phyloP scores from a whole-genome alignment of 2,797 vertebrate species.

The Hippoglossus hippoglossus region DNA sequence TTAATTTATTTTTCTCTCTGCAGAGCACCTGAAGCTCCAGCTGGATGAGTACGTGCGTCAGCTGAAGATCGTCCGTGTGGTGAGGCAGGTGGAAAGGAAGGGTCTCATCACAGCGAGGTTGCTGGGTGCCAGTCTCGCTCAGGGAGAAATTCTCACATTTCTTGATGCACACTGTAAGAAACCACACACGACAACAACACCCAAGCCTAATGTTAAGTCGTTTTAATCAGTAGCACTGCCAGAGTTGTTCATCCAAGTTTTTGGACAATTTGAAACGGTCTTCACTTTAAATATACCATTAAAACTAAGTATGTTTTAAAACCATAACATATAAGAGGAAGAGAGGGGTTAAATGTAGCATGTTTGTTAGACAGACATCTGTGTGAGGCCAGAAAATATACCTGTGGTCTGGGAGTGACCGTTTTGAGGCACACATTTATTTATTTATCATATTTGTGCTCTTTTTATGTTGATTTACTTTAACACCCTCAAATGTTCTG shows the following conservation, averaged over 20 bases:
- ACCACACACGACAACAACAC: not conserved
- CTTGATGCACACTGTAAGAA: constrained; percentile 96
- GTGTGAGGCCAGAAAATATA: not conserved
- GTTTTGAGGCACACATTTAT: not conserved
- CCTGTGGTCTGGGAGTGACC: not conserved
- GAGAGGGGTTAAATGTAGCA: not conserved
- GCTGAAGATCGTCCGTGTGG: constrained; percentile 90
- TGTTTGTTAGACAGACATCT: not conserved
- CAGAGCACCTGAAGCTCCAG: constrained; percentile 89
- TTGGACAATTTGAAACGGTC: not conserved
- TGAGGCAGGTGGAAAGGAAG: constrained; percentile 92
- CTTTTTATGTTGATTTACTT: no score
- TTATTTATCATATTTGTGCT: no score
- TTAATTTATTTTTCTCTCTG: constrained; percentile 11
- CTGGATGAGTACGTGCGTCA: constrained; percentile 87
- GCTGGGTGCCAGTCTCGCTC: constrained; percentile 91
- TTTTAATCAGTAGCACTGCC: not conserved
- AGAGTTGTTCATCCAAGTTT: not conserved
- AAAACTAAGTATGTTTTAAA: not conserved
- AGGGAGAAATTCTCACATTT: constrained; percentile 94
- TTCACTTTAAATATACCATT: not conserved
- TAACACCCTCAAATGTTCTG: no score
- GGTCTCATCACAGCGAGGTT: constrained; percentile 94
- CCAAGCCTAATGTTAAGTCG: not conserved
- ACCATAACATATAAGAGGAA: not conserved